A percentile compares a stretch with the other conserved stretches of the same genome.
Conservation (phyloP, 2,797 vertebrate species). For the Urosaurus nigricauda region DNA sequence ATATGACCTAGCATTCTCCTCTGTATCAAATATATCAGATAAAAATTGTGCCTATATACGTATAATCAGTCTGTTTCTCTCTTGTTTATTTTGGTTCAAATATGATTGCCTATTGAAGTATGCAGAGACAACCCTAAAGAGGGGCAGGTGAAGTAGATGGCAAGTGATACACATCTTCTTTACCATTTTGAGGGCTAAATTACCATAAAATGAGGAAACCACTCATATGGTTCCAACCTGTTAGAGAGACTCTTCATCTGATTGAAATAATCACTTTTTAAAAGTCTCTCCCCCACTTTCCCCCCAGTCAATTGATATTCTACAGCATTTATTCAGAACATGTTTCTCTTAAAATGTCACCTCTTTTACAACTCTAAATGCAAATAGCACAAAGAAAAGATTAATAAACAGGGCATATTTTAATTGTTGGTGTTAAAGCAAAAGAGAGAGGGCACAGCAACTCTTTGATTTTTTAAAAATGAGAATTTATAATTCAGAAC, state of each 20-base stretch:
- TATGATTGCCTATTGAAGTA: slow-evolving; percentile 25
- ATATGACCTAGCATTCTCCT: neutral
- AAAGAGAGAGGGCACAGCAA: neutral
- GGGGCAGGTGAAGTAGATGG: slow-evolving; percentile 3
- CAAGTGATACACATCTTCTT: slow-evolving; percentile 17
- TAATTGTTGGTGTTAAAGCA: slow-evolving; percentile 3
- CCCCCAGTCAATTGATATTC: neutral
- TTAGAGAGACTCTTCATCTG: slow-evolving; percentile 39
- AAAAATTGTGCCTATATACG: neutral
- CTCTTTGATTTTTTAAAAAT: neutral
- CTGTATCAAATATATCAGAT: neutral
- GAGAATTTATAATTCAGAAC: neutral
- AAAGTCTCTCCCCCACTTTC: neutral
- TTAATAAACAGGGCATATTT: neutral
- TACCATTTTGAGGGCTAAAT: slow-evolving; percentile 26
- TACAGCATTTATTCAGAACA: neutral
- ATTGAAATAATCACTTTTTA: slow-evolving; percentile 23
- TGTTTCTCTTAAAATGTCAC: neutral
- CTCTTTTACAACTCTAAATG: slow-evolving; percentile 16
- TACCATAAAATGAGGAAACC: slow-evolving; percentile 29
- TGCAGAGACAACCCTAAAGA: neutral
- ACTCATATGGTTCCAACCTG: slow-evolving; percentile 24
- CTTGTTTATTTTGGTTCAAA: slow-evolving; percentile 30
- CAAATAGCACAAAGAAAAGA: neutral
- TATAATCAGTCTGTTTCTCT: neutral